Base-by-base conservation (phyloP, 2,888 invertebrate genomes). In the Eupithecia insigniata region DNA sequence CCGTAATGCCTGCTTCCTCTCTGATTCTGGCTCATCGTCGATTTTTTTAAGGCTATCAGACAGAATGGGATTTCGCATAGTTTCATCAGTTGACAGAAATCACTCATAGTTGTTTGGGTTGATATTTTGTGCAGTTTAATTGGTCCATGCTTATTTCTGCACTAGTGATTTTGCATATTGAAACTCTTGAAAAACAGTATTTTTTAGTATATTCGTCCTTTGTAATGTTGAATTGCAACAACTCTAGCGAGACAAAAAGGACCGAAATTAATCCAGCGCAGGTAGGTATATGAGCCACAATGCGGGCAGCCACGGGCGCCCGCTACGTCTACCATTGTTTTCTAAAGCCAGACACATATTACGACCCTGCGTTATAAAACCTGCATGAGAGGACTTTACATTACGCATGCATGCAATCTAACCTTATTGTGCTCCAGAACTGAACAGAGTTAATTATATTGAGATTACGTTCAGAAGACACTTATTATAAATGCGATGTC, bases 271-370 rank as follows among this genome's bases (percentile, higher is more conserved):
- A 78, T 76, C 76, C 78, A 61, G 66, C 68, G 70, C 79, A 78
- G 79, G 80, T 79, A 78, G 79, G 80, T 79, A 78, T 75, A 74
- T 77, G 74, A 64, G 71, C 66, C 71, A 71, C 80, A 73, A 55
- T 55, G 55, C 55, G 22, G 22, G 51, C 22, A 46, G 46, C 46
- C 76, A 76, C 79, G 76, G 77, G 74, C 77, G 70, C 74, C 70
- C 69, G 76, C 77, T 18, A 18, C 46, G n/a, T n/a, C 46, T 10
- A n/a, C 46, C n/a, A 79, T 81, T 80, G 79, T 81, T 81, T 79
- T 80, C 76, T 80, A 77, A 78, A 80, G 77, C 81, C 79, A 80
- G 78, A 77, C 79, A 78, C 75, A 75, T 79, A 81, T 80, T 78
- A 75, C 76, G 75, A 70, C 60, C 69, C 77, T 73, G 74, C 75